Evolutionary conservation across 2,888 invertebrate species (phyloP).

Genomic region (Ophioninae sp.): DNA sequence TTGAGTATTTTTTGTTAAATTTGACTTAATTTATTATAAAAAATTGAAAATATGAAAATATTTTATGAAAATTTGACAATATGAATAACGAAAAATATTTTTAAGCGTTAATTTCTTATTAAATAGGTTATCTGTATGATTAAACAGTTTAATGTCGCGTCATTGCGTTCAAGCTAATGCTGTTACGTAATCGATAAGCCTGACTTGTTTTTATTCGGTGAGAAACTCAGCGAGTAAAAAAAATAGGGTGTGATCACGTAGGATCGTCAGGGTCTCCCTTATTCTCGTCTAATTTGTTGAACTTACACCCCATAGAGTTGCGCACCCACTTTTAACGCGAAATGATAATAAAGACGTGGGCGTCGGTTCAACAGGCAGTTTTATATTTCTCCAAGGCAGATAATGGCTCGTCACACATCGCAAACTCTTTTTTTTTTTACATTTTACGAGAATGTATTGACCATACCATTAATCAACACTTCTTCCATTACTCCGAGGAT

Average conservation of each 20-base stretch:
- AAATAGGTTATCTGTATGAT: no score
- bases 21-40: no score
- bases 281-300: slow-evolving; percentile 25
- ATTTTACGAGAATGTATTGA: neutral
- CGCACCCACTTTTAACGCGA: slow-evolving; percentile 11
- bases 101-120: no score
- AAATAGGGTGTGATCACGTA: slow-evolving; percentile 17
- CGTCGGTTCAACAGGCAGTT: slow-evolving; percentile 62
- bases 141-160: neutral
- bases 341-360: slow-evolving; percentile 26
- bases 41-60: no score
- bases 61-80: no score
- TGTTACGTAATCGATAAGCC: slow-evolving; percentile 15
- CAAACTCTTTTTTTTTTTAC: neutral
- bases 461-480: neutral
- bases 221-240: slow-evolving; percentile 10
- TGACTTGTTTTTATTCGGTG: slow-evolving; percentile 18
- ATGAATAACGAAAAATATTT: no score
- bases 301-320: neutral
- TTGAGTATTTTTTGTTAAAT: no score
- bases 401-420: neutral
- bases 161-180: slow-evolving; percentile 3
- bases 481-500: neutral
- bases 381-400: neutral
- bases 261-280: slow-evolving; percentile 37